Conservation (phyloP, 2,797 vertebrate species). For the Spinus olivaceus region DNA sequence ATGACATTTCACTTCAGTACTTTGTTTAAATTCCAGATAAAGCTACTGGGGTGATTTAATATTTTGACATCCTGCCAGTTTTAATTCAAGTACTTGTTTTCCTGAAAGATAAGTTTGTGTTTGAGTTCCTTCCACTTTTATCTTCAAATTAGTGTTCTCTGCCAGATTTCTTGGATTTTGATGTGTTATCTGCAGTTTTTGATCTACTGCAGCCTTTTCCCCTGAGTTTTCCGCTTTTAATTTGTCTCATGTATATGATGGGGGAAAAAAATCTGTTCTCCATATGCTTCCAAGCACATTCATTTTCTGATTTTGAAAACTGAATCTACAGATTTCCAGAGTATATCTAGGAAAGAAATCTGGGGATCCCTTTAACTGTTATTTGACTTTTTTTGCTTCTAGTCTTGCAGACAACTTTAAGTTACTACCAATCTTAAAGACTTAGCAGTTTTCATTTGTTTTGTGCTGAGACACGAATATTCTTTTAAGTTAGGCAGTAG, state of each 20-base stretch:
- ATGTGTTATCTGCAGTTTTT: not conserved
- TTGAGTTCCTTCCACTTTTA: not conserved
- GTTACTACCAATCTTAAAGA: not conserved
- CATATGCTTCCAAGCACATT: not conserved
- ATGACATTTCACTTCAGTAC: not conserved
- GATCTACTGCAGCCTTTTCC: not conserved
- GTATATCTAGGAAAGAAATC: not conserved
- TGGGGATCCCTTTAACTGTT: not conserved
- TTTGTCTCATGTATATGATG: not conserved
- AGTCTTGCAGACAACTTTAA: not conserved
- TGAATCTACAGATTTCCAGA: not conserved
- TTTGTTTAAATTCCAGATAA: not conserved
- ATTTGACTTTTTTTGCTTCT: not conserved
- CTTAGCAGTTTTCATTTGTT: not conserved
- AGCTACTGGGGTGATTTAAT: not conserved
- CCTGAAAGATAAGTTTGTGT: not conserved
- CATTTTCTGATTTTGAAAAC: not conserved
- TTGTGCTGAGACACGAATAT: not conserved
- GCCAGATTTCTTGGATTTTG: not conserved
- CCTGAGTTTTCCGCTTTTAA: not conserved
- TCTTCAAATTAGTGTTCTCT: not conserved
- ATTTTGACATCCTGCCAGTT: not conserved
- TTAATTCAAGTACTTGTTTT: not conserved
- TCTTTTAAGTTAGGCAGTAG: not conserved
- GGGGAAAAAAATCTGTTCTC: not conserved